These are phyloP conservation scores for Bombus ignitus DNA, from an alignment of 1,140 invertebrate genomes.

Conservation along the genomic window DNA sequence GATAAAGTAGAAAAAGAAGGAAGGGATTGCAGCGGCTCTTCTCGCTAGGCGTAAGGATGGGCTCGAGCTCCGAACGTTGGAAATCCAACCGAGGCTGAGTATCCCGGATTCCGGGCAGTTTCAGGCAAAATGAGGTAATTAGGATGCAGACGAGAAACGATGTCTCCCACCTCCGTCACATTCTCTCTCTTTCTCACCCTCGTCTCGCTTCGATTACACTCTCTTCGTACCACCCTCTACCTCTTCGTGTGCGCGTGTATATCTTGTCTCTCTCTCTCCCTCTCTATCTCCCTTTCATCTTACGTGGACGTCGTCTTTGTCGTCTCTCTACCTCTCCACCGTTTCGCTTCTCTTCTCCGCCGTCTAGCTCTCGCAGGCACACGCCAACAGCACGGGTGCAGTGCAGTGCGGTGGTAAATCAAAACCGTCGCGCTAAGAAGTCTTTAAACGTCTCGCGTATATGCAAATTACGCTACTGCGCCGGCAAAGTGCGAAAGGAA, in stretches of 20 bases:
- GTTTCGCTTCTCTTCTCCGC: slow-evolving; percentile 3
- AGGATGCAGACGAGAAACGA: slow-evolving; percentile 79
- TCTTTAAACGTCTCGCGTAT: slow-evolving; percentile 72
- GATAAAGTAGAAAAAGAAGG: background rate
- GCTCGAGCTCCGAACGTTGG: slow-evolving; percentile 48
- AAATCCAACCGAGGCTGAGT: slow-evolving; percentile 60
- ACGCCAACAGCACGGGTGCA: slow-evolving; percentile 42
- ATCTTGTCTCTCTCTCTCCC: background rate
- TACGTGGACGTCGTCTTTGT: too few relatives aligned
- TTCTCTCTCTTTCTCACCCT: background rate
- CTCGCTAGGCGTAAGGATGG: slow-evolving; percentile 48
- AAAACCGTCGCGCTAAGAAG: slow-evolving; percentile 78
- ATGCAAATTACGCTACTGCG: slow-evolving; percentile 72
- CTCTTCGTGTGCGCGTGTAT: background rate
- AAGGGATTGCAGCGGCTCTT: slow-evolving; percentile 48
- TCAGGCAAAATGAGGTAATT: slow-evolving; percentile 81
- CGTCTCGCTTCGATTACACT: background rate
- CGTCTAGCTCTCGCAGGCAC: slow-evolving; percentile 26
- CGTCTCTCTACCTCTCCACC: too few relatives aligned
- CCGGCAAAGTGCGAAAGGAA: background rate
- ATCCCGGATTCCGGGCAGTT: slow-evolving; percentile 78
- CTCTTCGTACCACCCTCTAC: background rate
- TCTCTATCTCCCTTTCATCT: too few relatives aligned
- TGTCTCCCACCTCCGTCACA: slow-evolving; percentile 28
- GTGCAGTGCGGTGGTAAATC: slow-evolving; percentile 68